Percentiles rank a stretch among this genome's conserved stretches.
Conservation (phyloP, 1,140 invertebrate genomes). For the Musca domestica region DNA sequence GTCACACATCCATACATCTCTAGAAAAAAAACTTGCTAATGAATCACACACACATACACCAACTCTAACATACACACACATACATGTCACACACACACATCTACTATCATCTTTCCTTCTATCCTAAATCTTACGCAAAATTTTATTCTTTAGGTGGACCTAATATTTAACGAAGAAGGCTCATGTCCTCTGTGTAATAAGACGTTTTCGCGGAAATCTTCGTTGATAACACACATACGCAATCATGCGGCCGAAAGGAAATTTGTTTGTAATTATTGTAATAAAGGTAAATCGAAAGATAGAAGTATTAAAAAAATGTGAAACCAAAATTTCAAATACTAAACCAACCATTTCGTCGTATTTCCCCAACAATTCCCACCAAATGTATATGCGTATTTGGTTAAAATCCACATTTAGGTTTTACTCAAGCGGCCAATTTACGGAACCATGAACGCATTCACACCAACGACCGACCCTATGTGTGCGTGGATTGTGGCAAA, state of each 20-base stretch:
- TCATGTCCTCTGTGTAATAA: conserved; percentile 60
- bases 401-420: conserved; percentile 49
- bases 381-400: conserved; percentile 5
- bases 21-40: no score
- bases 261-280: conserved; percentile 61
- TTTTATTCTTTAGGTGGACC: conserved; percentile 41
- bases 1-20: no score
- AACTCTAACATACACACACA: no score
- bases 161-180: conserved; percentile 54
- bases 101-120: no score
- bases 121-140: no score
- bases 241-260: conserved; percentile 62
- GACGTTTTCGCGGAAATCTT: conserved; percentile 60
- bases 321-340: not conserved
- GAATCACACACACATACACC: no score
- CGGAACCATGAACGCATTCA: conserved; percentile 62
- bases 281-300: conserved; percentile 56
- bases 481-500: conserved; percentile 61
- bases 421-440: conserved; percentile 63
- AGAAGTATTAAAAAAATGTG: not conserved
- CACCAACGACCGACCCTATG: conserved; percentile 62
- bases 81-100: no score
- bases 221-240: conserved; percentile 61
- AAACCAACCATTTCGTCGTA: not conserved
- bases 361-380: not conserved